phyloP scores from a whole-genome alignment of 2,888 invertebrate genomes.

The Mayetiola destructor region DNA sequence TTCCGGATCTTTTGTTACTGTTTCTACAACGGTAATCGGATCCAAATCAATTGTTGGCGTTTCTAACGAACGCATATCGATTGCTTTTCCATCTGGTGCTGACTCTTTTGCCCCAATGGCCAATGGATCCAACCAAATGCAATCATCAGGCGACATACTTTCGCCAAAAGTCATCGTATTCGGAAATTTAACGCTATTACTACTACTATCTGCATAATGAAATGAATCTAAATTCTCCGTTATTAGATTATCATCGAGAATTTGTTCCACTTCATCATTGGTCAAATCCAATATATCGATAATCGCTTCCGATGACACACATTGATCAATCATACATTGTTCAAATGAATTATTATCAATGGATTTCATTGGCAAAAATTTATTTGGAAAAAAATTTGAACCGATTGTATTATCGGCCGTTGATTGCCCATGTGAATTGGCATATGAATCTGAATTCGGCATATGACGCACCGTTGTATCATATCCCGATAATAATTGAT shows the following conservation, averaged over 20 bases:
- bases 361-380: not conserved
- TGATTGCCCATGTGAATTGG: not conserved
- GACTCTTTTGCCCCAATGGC: not conserved
- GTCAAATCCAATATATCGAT: not conserved
- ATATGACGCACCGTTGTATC: not conserved
- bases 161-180: too few relatives aligned
- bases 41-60: conserved; percentile 4
- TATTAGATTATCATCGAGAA: conserved; percentile 14
- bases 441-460: not conserved
- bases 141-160: too few relatives aligned
- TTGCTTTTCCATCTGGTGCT: not conserved
- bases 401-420: not conserved
- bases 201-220: not conserved
- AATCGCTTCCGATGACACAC: not conserved
- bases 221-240: not conserved
- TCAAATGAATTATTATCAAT: not conserved
- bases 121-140: not conserved
- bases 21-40: not conserved
- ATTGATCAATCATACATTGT: not conserved
- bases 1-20: not conserved
- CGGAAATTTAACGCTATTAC: too few relatives aligned
- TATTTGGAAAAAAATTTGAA: not conserved
- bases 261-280: conserved; percentile 10
- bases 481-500: too few relatives aligned
- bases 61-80: conserved; percentile 1